phyloP scores from a whole-genome alignment of 2,797 vertebrate genomes.

The Halcyon badia region DNA sequence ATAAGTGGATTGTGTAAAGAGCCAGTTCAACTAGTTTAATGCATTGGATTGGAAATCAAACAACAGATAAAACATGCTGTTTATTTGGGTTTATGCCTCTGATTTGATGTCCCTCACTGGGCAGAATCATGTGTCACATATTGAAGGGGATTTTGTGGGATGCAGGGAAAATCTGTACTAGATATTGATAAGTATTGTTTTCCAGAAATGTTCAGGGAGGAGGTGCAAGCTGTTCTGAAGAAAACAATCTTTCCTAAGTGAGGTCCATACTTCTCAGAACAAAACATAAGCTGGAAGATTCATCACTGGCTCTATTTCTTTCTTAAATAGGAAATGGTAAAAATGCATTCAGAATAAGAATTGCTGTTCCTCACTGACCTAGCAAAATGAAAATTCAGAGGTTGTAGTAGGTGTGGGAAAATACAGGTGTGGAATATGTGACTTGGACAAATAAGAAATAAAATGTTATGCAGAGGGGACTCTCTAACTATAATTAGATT shows the following conservation, averaged over 20 bases:
- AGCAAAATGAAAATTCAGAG: neutral
- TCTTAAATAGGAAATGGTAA: neutral
- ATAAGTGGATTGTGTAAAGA: neutral
- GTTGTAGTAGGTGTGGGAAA: neutral
- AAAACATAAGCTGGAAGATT: neutral
- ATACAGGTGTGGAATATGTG: neutral
- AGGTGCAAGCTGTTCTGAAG: neutral
- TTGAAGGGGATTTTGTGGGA: neutral
- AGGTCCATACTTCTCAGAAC: neutral
- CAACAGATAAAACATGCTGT: neutral
- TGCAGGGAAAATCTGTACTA: neutral
- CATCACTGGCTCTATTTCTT: neutral
- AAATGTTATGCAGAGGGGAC: neutral
- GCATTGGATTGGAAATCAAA: neutral
- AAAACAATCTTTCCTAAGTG: neutral
- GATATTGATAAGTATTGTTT: neutral
- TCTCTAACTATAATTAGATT: slow-evolving; percentile 17
- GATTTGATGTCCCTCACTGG: neutral
- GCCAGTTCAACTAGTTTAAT: neutral
- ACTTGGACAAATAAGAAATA: neutral
- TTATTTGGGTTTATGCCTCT: neutral
- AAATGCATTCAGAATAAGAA: neutral
- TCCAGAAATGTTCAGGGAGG: neutral
- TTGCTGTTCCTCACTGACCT: neutral
- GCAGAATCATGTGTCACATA: neutral